Base-by-base conservation (phyloP, 2,888 invertebrate genomes). In the Onchidella celtica region DNA sequence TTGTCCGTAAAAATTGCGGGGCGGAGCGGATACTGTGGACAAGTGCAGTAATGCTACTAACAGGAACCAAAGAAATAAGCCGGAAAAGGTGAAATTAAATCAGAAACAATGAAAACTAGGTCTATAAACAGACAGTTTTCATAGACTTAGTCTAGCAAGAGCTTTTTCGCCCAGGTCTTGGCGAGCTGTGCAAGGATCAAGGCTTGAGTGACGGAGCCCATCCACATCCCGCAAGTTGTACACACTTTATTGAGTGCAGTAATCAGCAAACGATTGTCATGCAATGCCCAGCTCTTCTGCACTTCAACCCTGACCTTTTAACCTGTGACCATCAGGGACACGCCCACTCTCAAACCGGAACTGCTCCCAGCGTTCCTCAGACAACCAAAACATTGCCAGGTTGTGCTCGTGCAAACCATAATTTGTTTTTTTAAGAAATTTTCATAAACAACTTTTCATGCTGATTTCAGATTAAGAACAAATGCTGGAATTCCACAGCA, bases 171-270 rank as follows among this genome's bases (percentile, higher is more conserved):
- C 17, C 66, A 66, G 66, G 34, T 66, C 6, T 34, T 14, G 66
- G 32, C 6, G 66, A 34, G 29, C 66, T 11, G 17, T 66, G 34
- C 34, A 66, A 14, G 32, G 66, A 27, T 21, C 4, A 66, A 21
- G 34, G 66, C 4, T 27, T 11, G 32, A 34, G 66, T 27, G 66
- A 66, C 17, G 66, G 66, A 9, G n/a, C 29, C n/a, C 66, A 66
- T 66, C 66, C 66, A 4, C 66, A 66, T n/a, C 66, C 66, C 4
- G 11, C 34, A 66, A 32, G 32, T n/a, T 66, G 66, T 32, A 32
- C 66, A 4, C 34, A 66, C 66, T 66, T 66, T n/a, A 66, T 66
- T 11, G 66, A 66, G 34, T 66, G 66, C n/a, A 34, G 14, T 32
- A 34, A 34, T n/a, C 3, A 32, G 9, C 32, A n/a, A 11, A 66